These are phyloP conservation scores for Xenopus laevis DNA, from an alignment of 2,113 vertebrate genomes.

Conservation along the genomic window DNA sequence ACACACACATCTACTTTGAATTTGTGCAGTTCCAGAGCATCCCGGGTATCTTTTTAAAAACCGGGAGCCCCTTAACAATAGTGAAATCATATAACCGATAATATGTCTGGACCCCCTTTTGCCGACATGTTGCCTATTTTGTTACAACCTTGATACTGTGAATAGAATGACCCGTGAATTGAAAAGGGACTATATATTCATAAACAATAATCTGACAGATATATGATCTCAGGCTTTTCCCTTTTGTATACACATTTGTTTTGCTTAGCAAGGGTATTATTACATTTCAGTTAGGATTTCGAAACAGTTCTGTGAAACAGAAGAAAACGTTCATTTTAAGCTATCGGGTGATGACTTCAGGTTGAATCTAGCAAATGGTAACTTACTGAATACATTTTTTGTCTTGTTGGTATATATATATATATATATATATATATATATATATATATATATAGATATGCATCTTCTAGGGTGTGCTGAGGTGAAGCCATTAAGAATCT, in stretches of 20 bases:
- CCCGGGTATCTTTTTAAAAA: no score
- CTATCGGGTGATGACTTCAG: neutral
- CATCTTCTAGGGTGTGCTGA: constrained; percentile 36
- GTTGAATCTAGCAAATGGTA: neutral
- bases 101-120: neutral
- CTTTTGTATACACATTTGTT: neutral
- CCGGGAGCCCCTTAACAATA: no score
- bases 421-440: neutral
- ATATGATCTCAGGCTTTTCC: neutral
- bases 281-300: neutral
- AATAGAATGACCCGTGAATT: neutral
- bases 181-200: no score
- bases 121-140: neutral
- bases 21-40: no score
- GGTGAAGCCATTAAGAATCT: constrained; percentile 27
- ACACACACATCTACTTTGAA: no score
- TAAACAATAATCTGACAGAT: neutral
- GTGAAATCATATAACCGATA: no score
- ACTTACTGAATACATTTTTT: neutral
- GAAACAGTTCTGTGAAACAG: constrained; percentile 2
- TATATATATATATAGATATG: neutral
- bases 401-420: neutral
- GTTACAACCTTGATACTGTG: neutral
- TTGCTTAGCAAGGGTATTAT: constrained; percentile 10
- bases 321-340: neutral